phyloP scores from a whole-genome alignment of 2,888 invertebrate genomes.

The Nomada fucata region DNA sequence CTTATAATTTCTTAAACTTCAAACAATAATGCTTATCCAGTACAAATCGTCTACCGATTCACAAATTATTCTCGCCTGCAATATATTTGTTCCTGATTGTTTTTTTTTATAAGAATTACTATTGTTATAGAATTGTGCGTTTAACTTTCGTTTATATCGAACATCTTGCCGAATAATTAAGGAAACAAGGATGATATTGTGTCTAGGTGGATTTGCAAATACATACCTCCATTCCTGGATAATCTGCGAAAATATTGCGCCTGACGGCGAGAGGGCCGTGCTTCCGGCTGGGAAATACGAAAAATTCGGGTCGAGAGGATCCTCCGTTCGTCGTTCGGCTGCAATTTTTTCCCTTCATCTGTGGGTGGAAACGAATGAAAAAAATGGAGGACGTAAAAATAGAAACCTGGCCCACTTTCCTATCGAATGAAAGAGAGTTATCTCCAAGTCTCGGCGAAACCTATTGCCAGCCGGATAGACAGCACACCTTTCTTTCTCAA shows the following conservation, averaged over 20 bases:
- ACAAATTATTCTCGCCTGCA: no score
- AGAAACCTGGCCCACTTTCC: constrained; percentile 68
- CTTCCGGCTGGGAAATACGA: constrained; percentile 65
- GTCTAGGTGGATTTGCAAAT: constrained; percentile 36
- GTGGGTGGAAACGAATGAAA: constrained; percentile 54
- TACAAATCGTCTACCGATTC: no score
- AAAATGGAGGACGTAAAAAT: constrained; percentile 59
- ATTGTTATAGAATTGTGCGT: neutral
- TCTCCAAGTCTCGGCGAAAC: constrained; percentile 40
- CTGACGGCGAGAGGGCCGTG: constrained; percentile 55
- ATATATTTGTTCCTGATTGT: neutral
- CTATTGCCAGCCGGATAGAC: constrained; percentile 7
- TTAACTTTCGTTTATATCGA: neutral
- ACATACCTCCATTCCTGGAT: constrained; percentile 42
- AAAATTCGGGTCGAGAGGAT: constrained; percentile 72
- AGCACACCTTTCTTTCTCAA: neutral
- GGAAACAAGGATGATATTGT: constrained; percentile 23
- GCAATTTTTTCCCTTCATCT: constrained; percentile 68
- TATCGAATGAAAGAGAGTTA: constrained; percentile 55
- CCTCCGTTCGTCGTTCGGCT: constrained; percentile 66
- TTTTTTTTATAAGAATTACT: neutral
- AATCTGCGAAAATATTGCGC: constrained; percentile 69
- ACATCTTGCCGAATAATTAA: neutral
- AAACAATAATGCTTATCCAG: no score
- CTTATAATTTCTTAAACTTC: no score